Evolutionary conservation across 1,140 invertebrate genomes (phyloP), one percentile per base, ranked within the genome.

Genomic region (Rhopalosiphum maidis): DNA sequence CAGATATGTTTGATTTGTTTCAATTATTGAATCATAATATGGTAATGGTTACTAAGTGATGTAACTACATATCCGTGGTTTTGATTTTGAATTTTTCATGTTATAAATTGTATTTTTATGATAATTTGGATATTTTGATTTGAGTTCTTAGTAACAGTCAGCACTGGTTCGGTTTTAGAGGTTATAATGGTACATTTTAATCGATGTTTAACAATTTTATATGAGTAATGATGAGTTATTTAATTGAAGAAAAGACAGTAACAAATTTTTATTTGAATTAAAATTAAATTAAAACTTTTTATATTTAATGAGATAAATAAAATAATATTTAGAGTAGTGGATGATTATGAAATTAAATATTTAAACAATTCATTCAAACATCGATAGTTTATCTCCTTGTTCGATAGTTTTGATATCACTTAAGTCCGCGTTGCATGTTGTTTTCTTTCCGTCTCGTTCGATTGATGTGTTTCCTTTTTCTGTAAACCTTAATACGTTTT

Each of bases 381-480:
- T 91, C 90, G 90, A 91, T 91, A 77, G 48, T 2, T 46, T 77
- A 77, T 91, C 25, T 77, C 3, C 11, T 91, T 22, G 11, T 43
- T 30, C 90, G 90, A 91, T 91, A 77, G 55, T 77, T 60, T 91
- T 91, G 41, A 77, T 91, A 91, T 91, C 60, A 77, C 68, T 30
- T 5, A 22, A 46, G 21, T 77, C 41, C 55, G 90, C 90, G 90
- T 91, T 77, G 60, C 90, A 91, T 35, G 9, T 77, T 77, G 60
- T 91, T n/a, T 91, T 91, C 54, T 9, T 60, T 90, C 35, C 25
- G 11, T 30, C 23, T n/a, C 23, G 88, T 37, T 41, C 5, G 30
- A 2, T 46, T 15, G 43, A 9, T 35, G 25, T 6, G 48, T n/a
- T 30, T 60, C 25, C 3, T 68, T 68, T 15, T 15, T 77, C 25